Base-by-base conservation (phyloP, 2,888 invertebrate genomes). In the Scaeva pyrastri region DNA sequence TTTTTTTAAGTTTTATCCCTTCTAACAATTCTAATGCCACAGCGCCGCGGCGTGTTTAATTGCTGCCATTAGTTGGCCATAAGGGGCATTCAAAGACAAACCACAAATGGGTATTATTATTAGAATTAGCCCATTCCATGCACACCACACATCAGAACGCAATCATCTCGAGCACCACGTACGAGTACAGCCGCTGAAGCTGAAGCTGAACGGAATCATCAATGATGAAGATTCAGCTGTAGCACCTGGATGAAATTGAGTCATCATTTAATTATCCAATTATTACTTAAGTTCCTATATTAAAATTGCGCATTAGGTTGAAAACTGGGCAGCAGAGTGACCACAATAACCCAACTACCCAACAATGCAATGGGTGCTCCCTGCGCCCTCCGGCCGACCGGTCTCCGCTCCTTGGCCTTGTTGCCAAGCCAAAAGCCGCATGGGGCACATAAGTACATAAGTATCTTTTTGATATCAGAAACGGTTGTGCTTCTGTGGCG, bases 181-280 rank as follows among this genome's bases (percentile, higher is more conserved):
- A 58, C 14, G n/a, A n/a, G n/a, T n/a, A 31, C 31, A 31, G 8
- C 31, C 5, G 52, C 21, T 70, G 16, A 31, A 19, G 10, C 6
- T 19, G 4, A 7, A 5, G 52, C 48, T 71, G 58, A 43, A 68
- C 12, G 23, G 14, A 21, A 58, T 48, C 36, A 31, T 52, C 41
- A 21, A 36, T 39, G 58, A 19, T 11, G 50, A 21, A 39, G 48
- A 31, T 16, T 36, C 75, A 45, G 23, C 41, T 50, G 21, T 48
- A 71, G 68, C 85, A 81, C 80, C 85, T 81, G 85, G 56, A 78
- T 26, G 26, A 43, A 78, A 86, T 86, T 70, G 77, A 86, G 86
- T 82, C 86, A 86, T 86, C 86, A 82, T 86, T 86, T 82, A 86
- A 86, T 86, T 77, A 86, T 70, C 77, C 74, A 64, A 81, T 81